phyloP scores from a whole-genome alignment of 2,113 vertebrate species.

The Lagopus leucura region DNA sequence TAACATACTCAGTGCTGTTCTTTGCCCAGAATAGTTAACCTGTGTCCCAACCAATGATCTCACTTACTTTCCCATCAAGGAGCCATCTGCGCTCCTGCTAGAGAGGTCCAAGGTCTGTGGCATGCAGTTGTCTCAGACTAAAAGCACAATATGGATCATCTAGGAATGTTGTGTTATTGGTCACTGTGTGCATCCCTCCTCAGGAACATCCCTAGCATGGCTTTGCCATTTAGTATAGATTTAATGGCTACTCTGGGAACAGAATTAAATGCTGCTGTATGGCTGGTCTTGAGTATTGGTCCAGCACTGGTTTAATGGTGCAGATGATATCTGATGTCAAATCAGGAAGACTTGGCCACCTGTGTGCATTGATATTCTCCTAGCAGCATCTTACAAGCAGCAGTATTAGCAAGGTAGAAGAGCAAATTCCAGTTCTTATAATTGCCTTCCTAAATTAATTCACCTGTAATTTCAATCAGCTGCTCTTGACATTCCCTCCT shows the following conservation, averaged over 20 bases:
- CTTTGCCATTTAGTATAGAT: not conserved
- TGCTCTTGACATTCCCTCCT: conserved; percentile 62
- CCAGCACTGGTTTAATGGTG: not conserved
- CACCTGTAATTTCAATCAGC: conserved; percentile 65
- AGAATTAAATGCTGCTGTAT: not conserved
- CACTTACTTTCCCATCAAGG: not conserved
- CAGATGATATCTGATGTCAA: not conserved
- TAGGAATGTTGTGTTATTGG: not conserved
- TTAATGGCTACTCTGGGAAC: not conserved
- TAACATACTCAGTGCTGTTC: not conserved
- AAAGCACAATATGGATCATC: accelerated
- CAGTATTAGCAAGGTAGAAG: conserved; percentile 43
- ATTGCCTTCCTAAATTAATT: conserved; percentile 68
- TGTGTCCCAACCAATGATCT: not conserved
- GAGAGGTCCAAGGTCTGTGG: not conserved
- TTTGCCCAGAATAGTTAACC: not conserved
- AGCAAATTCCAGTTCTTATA: conserved; percentile 59
- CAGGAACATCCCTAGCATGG: accelerated
- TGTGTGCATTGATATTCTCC: not conserved
- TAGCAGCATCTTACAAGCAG: not conserved
- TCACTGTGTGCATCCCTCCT: not conserved
- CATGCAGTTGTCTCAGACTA: not conserved
- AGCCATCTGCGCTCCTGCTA: accelerated
- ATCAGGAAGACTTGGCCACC: not conserved
- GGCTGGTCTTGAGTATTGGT: not conserved